Conservation (phyloP, 2,888 invertebrate genomes). For the Eueremaeus valkanovi region DNA sequence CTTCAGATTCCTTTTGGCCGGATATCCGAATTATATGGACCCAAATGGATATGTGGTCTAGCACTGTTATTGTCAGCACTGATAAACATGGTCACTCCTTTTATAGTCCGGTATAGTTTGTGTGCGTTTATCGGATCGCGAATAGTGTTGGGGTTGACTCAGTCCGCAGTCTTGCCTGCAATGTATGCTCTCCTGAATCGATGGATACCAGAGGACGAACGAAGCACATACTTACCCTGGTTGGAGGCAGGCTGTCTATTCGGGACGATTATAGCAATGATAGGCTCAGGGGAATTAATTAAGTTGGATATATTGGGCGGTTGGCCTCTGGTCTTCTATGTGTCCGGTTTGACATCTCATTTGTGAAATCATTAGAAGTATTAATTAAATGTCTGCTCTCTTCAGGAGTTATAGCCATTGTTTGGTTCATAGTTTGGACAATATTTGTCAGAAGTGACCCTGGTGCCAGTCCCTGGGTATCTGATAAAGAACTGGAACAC, state of each 20-base stretch:
- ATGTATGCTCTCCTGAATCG: slow-evolving; percentile 78
- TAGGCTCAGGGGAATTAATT: slow-evolving; percentile 22
- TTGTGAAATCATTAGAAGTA: background rate
- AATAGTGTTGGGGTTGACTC: slow-evolving; percentile 44
- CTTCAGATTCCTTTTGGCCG: slow-evolving; percentile 45
- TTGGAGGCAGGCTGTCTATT: slow-evolving; percentile 32
- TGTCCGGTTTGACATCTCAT: slow-evolving; percentile 29
- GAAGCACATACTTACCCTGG: slow-evolving; percentile 38
- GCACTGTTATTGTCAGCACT: slow-evolving; percentile 44
- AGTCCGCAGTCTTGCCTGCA: slow-evolving; percentile 49
- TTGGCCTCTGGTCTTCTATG: slow-evolving; percentile 40
- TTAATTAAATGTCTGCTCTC: background rate
- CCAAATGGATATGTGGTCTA: slow-evolving; percentile 43
- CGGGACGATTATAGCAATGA: slow-evolving; percentile 26
- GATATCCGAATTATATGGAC: slow-evolving; percentile 45
- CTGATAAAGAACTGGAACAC: slow-evolving; percentile 69
- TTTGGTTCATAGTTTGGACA: slow-evolving; percentile 79
- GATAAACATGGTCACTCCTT: slow-evolving; percentile 44
- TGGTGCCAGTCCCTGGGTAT: slow-evolving; percentile 74
- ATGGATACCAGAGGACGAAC: slow-evolving; percentile 74
- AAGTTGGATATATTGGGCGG: slow-evolving; percentile 30
- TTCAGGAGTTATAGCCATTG: slow-evolving; percentile 60
- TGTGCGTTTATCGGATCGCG: slow-evolving; percentile 42
- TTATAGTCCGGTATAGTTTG: slow-evolving; percentile 41
- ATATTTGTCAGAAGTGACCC: slow-evolving; percentile 73